Evolutionary conservation across 2,888 invertebrate species (phyloP), one percentile per base, ranked within the genome.

Genomic region (Torymus tubicola): DNA sequence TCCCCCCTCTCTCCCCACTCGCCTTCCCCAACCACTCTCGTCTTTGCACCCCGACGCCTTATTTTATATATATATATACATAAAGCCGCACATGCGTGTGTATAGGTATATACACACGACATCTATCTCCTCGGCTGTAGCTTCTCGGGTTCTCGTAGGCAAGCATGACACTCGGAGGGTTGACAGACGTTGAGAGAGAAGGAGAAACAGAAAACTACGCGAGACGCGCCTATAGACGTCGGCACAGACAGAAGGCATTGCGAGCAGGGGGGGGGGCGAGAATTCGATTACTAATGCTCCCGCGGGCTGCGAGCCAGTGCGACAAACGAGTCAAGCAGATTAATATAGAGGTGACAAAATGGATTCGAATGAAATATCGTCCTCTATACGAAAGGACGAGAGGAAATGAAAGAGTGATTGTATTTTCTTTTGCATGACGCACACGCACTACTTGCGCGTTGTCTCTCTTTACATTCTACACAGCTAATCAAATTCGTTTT

Each of bases 261-360:
- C 16, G 12, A 61, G 18, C 12, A 18, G 10, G 18, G 60, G 1
- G 21, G 61, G 13, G 57, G 14, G 5, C n/a, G 16, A 13, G 63
- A 69, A 69, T 76, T 76, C 76, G 69, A 76, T 76, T 76, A 76
- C 68, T 42, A 24, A 53, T 67, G 50, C 68, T 14, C 18, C 31
- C 16, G 13, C 5, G 42, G 10, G 18, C 55, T 24, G 8, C 42
- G 21, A 21, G 21, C 42, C 42, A 42, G 42, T 42, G 42, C 42
- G 42, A 42, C 42, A 42, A 18, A 21, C 64, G 57, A 69, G 55
- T 57, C 42, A 76, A 76, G 63, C 69, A 21, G 76, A 76, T 76
- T 76, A 69, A 69, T 63, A 63, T 63, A 18, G 61, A 53, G 67
- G 50, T 67, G 67, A 50, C 74, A 67, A 52, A 67, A 75, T 65